Evolutionary conservation across 2,113 vertebrate genomes (phyloP), one percentile per base, ranked within the genome.

Genomic region (Oriolus oriolus): DNA sequence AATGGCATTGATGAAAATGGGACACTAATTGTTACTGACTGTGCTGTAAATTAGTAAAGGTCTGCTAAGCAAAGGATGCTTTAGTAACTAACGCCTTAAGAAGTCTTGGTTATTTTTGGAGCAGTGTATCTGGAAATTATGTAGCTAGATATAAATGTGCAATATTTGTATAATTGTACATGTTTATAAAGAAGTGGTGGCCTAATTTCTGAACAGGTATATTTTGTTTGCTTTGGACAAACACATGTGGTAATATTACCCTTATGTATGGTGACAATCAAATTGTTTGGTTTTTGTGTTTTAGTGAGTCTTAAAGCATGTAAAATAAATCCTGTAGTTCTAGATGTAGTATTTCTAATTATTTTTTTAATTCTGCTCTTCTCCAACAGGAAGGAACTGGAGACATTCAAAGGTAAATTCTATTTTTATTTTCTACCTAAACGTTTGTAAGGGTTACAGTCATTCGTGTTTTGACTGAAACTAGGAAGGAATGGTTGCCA

Each of bases 371-470:
- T 97, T 96, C 68, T 80, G 71, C 87, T 79, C 97, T 90, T 93
- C 56, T 97, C 70, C 78, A 96, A 96, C 97, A 99, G 99, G 98
- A 99, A 97, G 97, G 99, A 99, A 96, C 96, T 99, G 79, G 99
- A 99, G 95, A 95, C 92, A 57, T 98, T 99, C 87, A 98, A 99
- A 99, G 99, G 99, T 99, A 98, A 98, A 93, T 89, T 80, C 30
- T 87, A 2, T 88, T 79, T 97, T 95, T 79, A 68, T 94, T 96
- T 93, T 77, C 27, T 70, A 35, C 26, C 52, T 73, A 28, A 81
- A 44, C 41, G 3, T 80, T 77, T 83, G 16, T 23, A 64, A 28
- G 20, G 31, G 6, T 89, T 87, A 26, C 1, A 22, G 39, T 57
- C 76, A 56, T 82, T 75, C 4, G 9, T 71, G 17, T 69, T 24